These are phyloP conservation scores for Pterostichus niger DNA, from an alignment of 2,888 invertebrate genomes.

Conservation along the genomic window DNA sequence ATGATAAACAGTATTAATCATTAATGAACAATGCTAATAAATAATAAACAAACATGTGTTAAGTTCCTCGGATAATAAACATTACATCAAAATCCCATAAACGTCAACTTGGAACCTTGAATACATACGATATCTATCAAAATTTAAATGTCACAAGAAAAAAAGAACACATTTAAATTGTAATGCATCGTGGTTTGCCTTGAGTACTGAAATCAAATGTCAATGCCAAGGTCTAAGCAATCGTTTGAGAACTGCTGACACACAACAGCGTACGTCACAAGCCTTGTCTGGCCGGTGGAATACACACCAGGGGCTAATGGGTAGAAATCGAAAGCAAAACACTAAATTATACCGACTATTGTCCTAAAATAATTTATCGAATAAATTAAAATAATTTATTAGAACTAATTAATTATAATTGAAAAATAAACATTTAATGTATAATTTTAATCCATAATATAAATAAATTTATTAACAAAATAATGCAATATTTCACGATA, in stretches of 20 bases:
- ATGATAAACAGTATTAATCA: too few relatives aligned
- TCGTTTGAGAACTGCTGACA: slow-evolving; percentile 47
- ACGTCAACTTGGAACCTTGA: slow-evolving; percentile 40
- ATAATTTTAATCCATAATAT: too few relatives aligned
- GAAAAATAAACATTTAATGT: too few relatives aligned
- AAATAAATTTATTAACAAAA: not conserved
- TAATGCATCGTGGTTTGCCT: slow-evolving; percentile 65
- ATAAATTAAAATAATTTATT: slow-evolving; percentile 29
- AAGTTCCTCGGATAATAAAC: slow-evolving; percentile 17
- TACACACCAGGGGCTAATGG: slow-evolving; percentile 22
- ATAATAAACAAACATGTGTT: slow-evolving; percentile 35
- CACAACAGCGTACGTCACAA: slow-evolving; percentile 24
- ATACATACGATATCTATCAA: slow-evolving; percentile 33
- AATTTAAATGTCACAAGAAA: slow-evolving; percentile 57
- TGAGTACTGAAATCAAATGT: slow-evolving; percentile 62
- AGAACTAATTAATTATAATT: not conserved
- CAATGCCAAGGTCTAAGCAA: slow-evolving; percentile 62
- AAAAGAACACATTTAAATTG: slow-evolving; percentile 59
- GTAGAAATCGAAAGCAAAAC: slow-evolving; percentile 59
- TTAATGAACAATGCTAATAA: too few relatives aligned
- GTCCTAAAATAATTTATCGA: not conserved
- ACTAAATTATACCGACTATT: slow-evolving; percentile 6
- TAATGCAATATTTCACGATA: too few relatives aligned
- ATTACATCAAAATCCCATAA: slow-evolving; percentile 34
- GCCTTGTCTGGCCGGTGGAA: slow-evolving; percentile 53